Evolutionary conservation across 92 coral and sea anemone species (phyloP).

Genomic region (Diadumene lineata): DNA sequence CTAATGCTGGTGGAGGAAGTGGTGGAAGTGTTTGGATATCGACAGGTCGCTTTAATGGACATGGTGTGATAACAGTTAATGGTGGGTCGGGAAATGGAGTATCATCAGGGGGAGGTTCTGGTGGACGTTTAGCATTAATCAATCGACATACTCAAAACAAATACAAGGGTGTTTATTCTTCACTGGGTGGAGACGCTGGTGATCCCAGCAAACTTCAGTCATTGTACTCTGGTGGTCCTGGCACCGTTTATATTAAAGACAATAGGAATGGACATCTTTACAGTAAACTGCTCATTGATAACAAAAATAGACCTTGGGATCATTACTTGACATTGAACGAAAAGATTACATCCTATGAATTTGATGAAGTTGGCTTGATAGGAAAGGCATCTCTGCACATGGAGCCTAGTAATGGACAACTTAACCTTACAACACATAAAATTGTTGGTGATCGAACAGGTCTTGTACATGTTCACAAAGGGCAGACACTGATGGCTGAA

Average conservation of each 20-base stretch:
- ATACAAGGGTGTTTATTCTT: conserved; percentile 37
- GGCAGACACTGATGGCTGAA: conserved; percentile 52
- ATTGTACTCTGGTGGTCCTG: conserved; percentile 63
- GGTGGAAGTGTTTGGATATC: conserved; percentile 61
- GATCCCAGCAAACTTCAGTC: conserved; percentile 21
- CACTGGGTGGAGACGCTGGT: conserved; percentile 56
- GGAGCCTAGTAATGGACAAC: conserved; percentile 26
- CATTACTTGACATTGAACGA: conserved; percentile 63
- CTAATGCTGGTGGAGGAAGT: conserved; percentile 66
- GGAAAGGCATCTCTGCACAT: conserved; percentile 57
- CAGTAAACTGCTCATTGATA: conserved; percentile 46
- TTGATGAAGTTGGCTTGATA: conserved; percentile 57
- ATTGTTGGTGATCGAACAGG: conserved; percentile 68
- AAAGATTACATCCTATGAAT: conserved; percentile 22
- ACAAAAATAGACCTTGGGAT: conserved; percentile 60
- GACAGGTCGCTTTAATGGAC: conserved; percentile 47
- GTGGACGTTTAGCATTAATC: conserved; percentile 61
- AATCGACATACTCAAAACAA: conserved; percentile 27
- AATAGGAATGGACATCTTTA: conserved; percentile 24
- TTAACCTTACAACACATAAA: conserved; percentile 57
- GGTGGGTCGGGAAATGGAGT: conserved; percentile 54
- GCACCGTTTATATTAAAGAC: conserved; percentile 57
- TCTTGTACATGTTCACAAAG: conserved; percentile 43
- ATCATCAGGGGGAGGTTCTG: conserved; percentile 59
- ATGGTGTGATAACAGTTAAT: conserved; percentile 39